Evolutionary conservation across 2,797 vertebrate genomes (phyloP).

Genomic region (Hydrophis major): DNA sequence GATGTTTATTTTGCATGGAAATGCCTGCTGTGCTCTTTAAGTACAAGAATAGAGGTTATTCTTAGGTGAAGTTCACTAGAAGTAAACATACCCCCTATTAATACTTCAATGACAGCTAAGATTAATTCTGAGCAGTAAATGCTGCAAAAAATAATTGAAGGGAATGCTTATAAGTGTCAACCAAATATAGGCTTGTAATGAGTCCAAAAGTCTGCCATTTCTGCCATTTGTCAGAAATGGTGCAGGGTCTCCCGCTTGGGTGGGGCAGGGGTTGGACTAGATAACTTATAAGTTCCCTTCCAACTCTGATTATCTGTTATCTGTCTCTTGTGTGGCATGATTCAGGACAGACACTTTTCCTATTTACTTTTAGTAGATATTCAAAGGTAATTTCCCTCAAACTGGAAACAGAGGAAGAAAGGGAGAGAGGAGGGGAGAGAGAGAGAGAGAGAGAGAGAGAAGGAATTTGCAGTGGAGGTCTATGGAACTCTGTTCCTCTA

Average conservation of each 20-base stretch:
- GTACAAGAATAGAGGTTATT: background rate
- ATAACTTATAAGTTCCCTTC: too few species aligned
- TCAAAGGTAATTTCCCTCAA: background rate
- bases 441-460: too few species aligned
- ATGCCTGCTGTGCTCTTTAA: background rate
- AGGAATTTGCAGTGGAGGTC: background rate
- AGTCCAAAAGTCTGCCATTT: background rate
- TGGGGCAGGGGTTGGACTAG: too few species aligned
- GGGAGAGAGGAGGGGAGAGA: too few species aligned
- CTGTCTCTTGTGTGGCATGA: background rate
- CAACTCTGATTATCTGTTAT: too few species aligned
- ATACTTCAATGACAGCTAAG: background rate
- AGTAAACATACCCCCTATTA: background rate
- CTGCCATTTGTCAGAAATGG: too few species aligned
- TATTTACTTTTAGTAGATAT: background rate
- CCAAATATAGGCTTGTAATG: background rate
- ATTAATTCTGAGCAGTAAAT: background rate
- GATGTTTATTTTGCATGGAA: background rate
- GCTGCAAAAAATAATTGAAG: background rate
- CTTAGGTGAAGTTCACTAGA: background rate
- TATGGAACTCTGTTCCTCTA: background rate
- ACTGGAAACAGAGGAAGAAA: background rate
- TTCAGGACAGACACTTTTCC: background rate
- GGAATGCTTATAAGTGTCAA: background rate
- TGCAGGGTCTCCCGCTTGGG: too few species aligned